Evolutionary conservation across 1,140 invertebrate genomes (phyloP), one percentile per base, ranked within the genome.

Genomic region (Phocides pigmalion): DNA sequence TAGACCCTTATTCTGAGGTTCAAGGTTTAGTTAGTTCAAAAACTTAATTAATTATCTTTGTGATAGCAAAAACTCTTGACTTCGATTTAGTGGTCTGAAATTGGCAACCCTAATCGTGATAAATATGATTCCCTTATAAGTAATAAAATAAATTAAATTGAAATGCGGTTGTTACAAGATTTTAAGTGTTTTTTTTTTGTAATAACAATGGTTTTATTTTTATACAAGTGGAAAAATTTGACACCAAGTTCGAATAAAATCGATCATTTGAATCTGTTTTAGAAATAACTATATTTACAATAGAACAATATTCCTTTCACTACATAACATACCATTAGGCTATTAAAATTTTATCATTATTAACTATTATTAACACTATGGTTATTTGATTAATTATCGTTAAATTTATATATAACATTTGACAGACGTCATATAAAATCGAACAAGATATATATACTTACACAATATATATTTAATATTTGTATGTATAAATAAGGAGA

Each of bases 381-480:
- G 16, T 46, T 46, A 46, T 46, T 46, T 46, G 9, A 32, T 32
- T 17, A 46, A n/a, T 19, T 22, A 46, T 4, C 42, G 8, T 44
- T 19, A 32, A 35, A n/a, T 11, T n/a, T 51, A 35, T 50, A 28
- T 5, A 51, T 51, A 51, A 32, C 28, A 19, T 35, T 51, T 0
- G 28, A 51, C 15, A 51, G 25, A 51, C 28, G 15, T 49, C 17
- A 35, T 50, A 14, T 35, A 46, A 22, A 46, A 32, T 50, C 25
- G 9, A 35, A 50, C 25, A 32, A 17, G 9, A 32, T 11, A 32
- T 32, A 32, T 32, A 32, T 32, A 28, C 5, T 3, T 28, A 11
- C n/a, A 32, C 28, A 32, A 0, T 11, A 11, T 32, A 32, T 3
- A 32, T 32, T n/a, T n/a, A n/a, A 28, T 8, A 28, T 28, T 28